phyloP scores from a whole-genome alignment of 2,113 vertebrate genomes.

The Channa argus region DNA sequence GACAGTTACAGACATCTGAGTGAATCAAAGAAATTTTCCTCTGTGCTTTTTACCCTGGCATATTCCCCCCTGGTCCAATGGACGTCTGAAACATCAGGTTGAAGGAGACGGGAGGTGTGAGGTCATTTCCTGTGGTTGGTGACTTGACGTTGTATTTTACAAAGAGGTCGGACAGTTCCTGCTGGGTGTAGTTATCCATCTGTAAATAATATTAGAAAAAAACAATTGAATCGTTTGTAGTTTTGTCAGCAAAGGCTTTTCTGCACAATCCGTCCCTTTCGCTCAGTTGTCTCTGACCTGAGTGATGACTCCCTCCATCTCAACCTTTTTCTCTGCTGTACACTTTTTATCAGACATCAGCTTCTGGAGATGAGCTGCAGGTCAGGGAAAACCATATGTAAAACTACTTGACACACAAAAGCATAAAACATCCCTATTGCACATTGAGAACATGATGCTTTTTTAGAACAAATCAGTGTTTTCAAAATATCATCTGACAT shows the following conservation, averaged over 20 bases:
- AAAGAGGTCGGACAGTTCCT: constrained; percentile 93
- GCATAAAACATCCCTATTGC: no score
- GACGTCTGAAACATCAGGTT: constrained; percentile 99
- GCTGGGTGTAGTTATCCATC: constrained; percentile 96
- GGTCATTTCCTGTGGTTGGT: constrained; percentile 94
- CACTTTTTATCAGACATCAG: constrained; percentile 98
- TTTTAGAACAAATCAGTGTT: neutral
- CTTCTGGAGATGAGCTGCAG: constrained; percentile 94
- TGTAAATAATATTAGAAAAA: constrained; percentile 55
- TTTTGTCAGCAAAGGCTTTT: neutral
- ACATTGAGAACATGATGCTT: no score
- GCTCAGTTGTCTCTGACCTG: constrained; percentile 80
- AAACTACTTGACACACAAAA: neutral
- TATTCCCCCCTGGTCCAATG: constrained; percentile 97
- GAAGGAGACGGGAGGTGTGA: constrained; percentile 93
- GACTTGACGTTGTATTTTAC: constrained; percentile 96
- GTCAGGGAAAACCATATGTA: constrained; percentile 2
- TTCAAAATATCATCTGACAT: neutral
- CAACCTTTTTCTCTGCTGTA: constrained; percentile 89
- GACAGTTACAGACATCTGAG: neutral
- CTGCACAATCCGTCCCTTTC: neutral
- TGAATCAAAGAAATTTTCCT: fast-evolving
- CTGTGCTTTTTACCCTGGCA: constrained; percentile 87
- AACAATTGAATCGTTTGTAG: neutral
- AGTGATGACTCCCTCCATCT: constrained; percentile 94